A percentile compares a stretch with the other conserved stretches of the same genome.
These are phyloP conservation scores for Mohoua ochrocephala DNA, from an alignment of 2,113 vertebrate species.

Conservation along the genomic window DNA sequence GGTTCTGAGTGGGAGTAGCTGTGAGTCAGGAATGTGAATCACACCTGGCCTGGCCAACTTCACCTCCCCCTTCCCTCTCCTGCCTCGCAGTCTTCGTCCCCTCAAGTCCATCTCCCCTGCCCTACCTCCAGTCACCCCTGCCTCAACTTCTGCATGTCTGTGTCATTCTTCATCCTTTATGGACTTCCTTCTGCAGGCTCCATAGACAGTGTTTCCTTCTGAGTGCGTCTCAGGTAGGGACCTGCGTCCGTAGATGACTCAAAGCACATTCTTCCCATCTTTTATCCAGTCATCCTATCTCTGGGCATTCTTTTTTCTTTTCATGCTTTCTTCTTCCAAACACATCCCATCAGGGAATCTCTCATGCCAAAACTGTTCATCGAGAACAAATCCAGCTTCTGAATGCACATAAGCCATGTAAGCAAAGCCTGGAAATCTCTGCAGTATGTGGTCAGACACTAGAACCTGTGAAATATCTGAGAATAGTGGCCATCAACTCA, in stretches of 20 bases:
- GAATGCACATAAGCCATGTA: not conserved
- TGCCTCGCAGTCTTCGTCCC: not conserved
- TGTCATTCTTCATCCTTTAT: not conserved
- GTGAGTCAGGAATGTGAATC: not conserved
- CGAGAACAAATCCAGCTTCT: not conserved
- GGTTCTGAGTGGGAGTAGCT: not conserved
- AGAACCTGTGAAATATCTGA: not conserved
- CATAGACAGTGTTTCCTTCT: not conserved
- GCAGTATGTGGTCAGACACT: not conserved
- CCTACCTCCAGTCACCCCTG: not conserved
- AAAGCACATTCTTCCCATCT: not conserved
- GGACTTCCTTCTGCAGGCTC: not conserved
- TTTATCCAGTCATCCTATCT: not conserved
- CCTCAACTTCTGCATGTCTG: not conserved
- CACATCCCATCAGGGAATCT: not conserved
- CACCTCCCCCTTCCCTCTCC: not conserved
- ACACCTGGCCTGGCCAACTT: not conserved
- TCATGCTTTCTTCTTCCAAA: not conserved
- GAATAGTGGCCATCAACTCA: not conserved
- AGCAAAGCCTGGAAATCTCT: not conserved
- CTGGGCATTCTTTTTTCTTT: not conserved
- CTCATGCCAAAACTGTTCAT: not conserved
- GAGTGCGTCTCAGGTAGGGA: not conserved
- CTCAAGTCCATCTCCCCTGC: not conserved
- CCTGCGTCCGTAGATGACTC: not conserved